Percentiles rank a stretch among this genome's conserved stretches.
These are phyloP conservation scores for Rhopilema esculentum DNA, from an alignment of 30 jellyfish, hydroid and myxozoan genomes.

Conservation along the genomic window DNA sequence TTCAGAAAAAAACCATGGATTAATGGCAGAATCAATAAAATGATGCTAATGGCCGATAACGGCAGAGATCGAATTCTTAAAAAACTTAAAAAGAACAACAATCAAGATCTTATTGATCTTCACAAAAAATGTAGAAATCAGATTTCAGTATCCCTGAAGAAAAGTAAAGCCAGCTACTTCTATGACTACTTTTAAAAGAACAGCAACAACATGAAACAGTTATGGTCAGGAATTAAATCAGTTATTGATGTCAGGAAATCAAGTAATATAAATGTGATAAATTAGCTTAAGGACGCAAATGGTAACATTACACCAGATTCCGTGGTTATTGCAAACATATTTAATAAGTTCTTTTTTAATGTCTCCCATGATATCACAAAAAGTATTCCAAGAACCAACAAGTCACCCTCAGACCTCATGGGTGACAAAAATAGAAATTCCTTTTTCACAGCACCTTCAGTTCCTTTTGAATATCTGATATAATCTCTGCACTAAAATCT, in stretches of 20 bases:
- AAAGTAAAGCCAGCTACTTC: neutral
- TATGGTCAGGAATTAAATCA: no score
- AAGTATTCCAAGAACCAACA: neutral
- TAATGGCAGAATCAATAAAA: slow-evolving; percentile 30
- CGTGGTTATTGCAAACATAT: slow-evolving; percentile 9
- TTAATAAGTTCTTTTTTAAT: neutral
- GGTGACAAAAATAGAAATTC: no score
- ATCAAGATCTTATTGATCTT: slow-evolving; percentile 27
- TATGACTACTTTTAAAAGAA: neutral
- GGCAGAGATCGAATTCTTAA: slow-evolving; percentile 29
- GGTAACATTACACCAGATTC: slow-evolving; percentile 2
- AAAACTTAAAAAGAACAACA: slow-evolving; percentile 47
- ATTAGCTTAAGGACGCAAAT: neutral
- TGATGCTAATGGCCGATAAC: slow-evolving; percentile 48
- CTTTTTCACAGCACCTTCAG: no score
- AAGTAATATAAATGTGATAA: neutral
- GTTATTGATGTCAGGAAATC: neutral
- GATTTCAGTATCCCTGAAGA: slow-evolving; percentile 25
- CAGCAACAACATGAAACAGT: slow-evolving; percentile 1
- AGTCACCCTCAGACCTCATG: neutral
- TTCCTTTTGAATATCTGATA: no score
- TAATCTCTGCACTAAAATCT: no score
- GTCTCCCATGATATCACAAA: neutral
- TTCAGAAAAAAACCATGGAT: slow-evolving; percentile 50
- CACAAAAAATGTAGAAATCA: slow-evolving; percentile 50